These are phyloP conservation scores for Hipposideros larvatus DNA, from an alignment of 2,797 vertebrate species.

Conservation along the genomic window DNA sequence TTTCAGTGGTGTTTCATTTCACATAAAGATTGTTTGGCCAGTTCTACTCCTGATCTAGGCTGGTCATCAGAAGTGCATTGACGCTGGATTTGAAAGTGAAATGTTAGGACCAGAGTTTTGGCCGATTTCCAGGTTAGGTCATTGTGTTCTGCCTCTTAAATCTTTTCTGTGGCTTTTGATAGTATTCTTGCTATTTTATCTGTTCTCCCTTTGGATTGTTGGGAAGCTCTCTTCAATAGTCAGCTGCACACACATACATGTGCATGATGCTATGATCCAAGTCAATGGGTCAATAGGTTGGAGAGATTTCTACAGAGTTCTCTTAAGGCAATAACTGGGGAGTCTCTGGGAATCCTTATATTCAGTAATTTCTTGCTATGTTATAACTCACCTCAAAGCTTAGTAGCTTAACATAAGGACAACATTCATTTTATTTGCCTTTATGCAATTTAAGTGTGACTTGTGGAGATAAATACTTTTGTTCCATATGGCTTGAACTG, in stretches of 20 bases:
- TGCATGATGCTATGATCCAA: not conserved
- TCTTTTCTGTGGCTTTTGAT: conserved; percentile 51
- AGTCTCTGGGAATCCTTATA: not conserved
- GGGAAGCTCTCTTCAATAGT: not conserved
- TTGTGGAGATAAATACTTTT: conserved; percentile 20
- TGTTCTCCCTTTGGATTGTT: not conserved
- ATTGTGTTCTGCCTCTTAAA: conserved; percentile 49
- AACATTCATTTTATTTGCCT: not conserved
- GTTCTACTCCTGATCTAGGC: not conserved
- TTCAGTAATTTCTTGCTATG: not conserved
- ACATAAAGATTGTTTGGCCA: not conserved
- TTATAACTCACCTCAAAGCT: not conserved
- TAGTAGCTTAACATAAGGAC: not conserved
- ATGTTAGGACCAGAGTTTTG: not conserved
- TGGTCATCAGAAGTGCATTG: not conserved
- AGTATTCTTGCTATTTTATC: conserved; percentile 28
- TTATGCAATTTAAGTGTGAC: not conserved
- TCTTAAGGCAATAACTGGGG: not conserved
- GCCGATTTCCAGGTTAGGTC: conserved; percentile 34
- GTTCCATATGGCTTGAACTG: not conserved
- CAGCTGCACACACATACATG: not conserved
- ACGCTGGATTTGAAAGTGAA: conserved; percentile 33
- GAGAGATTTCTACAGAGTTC: not conserved
- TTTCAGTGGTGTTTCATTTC: conserved; percentile 37
- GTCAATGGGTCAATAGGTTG: not conserved